Percentiles rank a stretch among this genome's conserved stretches.
phyloP scores from a whole-genome alignment of 2,888 invertebrate species.

The Acleris holmiana region DNA sequence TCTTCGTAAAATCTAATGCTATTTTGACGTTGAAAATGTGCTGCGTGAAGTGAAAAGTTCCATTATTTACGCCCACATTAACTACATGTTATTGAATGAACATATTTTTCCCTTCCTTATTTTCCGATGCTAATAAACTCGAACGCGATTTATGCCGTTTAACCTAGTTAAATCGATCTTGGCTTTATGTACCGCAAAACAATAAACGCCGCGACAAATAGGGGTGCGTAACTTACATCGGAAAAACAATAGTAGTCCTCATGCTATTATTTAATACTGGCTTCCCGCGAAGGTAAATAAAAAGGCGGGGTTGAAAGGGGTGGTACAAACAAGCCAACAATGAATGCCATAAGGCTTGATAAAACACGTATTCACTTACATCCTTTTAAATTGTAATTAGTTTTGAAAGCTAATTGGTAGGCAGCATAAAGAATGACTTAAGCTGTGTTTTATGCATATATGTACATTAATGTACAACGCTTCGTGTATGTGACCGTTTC shows the following conservation, averaged over 20 bases:
- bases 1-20: slow-evolving; percentile 28
- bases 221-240: slow-evolving; percentile 44
- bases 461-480: slow-evolving; percentile 29
- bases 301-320: slow-evolving; percentile 66
- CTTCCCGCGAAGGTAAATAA: slow-evolving; percentile 39
- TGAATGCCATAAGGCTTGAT: slow-evolving; percentile 17
- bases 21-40: slow-evolving; percentile 13
- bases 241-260: slow-evolving; percentile 59
- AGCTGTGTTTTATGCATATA: slow-evolving; percentile 21
- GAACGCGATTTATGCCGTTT: no score
- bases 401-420: slow-evolving; percentile 67
- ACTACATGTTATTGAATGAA: no score
- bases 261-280: slow-evolving; percentile 44
- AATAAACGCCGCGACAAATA: slow-evolving; percentile 43
- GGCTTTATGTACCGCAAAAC: slow-evolving; percentile 1
- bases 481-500: slow-evolving; percentile 23
- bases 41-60: slow-evolving; percentile 1
- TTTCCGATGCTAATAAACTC: no score
- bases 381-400: slow-evolving; percentile 20
- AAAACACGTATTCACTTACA: slow-evolving; percentile 8
- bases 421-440: slow-evolving; percentile 28
- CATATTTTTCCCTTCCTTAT: no score
- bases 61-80: background rate
- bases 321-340: slow-evolving; percentile 42
- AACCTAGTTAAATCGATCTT: no score